Conservation (phyloP, 1,140 invertebrate species). For the Leptinotarsa lineolata region DNA sequence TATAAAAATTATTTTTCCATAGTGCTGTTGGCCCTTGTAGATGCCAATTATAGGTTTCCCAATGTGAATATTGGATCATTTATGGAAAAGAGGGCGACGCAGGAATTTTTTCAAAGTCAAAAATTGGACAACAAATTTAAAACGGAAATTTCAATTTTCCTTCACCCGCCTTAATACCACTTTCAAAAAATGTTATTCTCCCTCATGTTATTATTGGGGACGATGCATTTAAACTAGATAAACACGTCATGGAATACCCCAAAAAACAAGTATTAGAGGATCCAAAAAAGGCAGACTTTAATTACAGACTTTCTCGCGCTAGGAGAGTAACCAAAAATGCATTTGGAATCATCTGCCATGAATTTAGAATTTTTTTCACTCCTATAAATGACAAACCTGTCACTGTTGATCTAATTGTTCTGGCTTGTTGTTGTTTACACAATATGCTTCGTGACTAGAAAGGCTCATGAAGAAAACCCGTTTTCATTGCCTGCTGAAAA, state of each 20-base stretch:
- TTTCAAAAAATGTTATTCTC: conserved; percentile 27
- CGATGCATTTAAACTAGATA: conserved; percentile 44
- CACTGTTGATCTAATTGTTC: conserved; percentile 34
- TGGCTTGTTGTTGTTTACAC: conserved; percentile 41
- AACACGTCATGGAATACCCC: conserved; percentile 43
- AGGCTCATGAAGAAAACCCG: background rate
- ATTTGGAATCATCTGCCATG: conserved; percentile 53
- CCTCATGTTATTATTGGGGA: conserved; percentile 46
- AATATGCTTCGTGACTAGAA: conserved; percentile 34
- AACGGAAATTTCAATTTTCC: no score
- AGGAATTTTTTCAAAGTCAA: conserved; percentile 40
- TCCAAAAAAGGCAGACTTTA: no score
- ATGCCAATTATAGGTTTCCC: conserved; percentile 26
- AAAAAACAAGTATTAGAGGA: conserved; percentile 26
- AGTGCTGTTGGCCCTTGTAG: conserved; percentile 24
- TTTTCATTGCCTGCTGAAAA: conserved; percentile 24
- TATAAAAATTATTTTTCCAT: no score
- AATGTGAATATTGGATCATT: conserved; percentile 18
- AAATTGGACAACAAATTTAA: conserved; percentile 12
- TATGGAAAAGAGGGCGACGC: conserved; percentile 21
- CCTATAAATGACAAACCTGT: conserved; percentile 38
- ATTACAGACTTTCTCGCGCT: conserved; percentile 48
- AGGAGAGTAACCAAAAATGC: conserved; percentile 53
- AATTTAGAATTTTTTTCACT: conserved; percentile 49
- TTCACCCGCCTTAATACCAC: conserved; percentile 8